These are phyloP conservation scores for Pedetes capensis DNA, from an alignment of 2,113 vertebrate genomes.

Conservation along the genomic window DNA sequence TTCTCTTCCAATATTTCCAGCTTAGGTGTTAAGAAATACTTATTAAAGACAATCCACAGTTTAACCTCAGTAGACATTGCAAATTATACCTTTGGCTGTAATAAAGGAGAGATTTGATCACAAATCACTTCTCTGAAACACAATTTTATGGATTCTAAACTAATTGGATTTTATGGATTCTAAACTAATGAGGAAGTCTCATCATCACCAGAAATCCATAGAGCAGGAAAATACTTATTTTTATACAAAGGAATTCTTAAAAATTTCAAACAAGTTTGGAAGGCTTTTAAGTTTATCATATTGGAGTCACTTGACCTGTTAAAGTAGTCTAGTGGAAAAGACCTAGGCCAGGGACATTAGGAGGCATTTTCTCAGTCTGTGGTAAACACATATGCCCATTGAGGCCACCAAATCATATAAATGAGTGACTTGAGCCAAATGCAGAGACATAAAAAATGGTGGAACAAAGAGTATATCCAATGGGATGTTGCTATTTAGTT, in stretches of 20 bases:
- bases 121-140: slow-evolving; percentile 58
- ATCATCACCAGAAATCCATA: not conserved
- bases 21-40: slow-evolving; percentile 52
- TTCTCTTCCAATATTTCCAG: slow-evolving; percentile 56
- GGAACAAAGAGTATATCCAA: not conserved
- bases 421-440: not conserved
- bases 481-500: not conserved
- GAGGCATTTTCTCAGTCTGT: not conserved
- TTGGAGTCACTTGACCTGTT: not conserved
- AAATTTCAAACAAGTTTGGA: slow-evolving; percentile 32
- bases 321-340: slow-evolving; percentile 4
- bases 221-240: slow-evolving; percentile 27
- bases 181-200: slow-evolving; percentile 29
- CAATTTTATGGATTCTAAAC: slow-evolving; percentile 61
- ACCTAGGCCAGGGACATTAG: not conserved
- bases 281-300: not conserved
- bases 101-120: slow-evolving; percentile 62
- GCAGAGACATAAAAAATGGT: not conserved
- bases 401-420: not conserved
- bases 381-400: not conserved
- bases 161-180: slow-evolving; percentile 66
- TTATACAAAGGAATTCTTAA: slow-evolving; percentile 10
- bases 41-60: slow-evolving; percentile 28
- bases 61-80: not conserved
- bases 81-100: slow-evolving; percentile 52